Conservation (phyloP, 2,113 vertebrate species). For the Piaya cayana region DNA sequence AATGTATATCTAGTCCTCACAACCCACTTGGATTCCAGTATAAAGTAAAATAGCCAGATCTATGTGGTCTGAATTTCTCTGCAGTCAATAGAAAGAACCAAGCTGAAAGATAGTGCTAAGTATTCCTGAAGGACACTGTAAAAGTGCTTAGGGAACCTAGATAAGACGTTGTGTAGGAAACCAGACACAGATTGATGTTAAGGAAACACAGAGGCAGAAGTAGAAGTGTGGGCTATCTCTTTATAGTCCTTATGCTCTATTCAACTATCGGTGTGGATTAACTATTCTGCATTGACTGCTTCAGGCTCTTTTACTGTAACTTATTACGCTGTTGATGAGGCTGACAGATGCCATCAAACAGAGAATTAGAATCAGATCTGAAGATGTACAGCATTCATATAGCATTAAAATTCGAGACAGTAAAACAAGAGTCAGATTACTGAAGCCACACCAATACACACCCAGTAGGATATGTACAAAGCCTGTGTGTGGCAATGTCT, state of each 20-base stretch:
- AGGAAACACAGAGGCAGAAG: neutral
- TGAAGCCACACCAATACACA: neutral
- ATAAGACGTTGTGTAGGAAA: neutral
- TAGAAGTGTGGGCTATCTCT: neutral
- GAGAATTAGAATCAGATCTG: neutral
- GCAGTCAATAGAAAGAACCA: neutral
- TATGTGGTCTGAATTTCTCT: neutral
- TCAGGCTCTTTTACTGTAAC: neutral
- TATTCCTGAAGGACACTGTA: neutral
- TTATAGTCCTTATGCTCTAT: fast-evolving
- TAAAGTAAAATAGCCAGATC: neutral
- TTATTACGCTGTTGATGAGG: neutral
- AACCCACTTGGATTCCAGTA: neutral
- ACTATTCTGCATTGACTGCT: neutral
- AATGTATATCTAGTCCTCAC: neutral
- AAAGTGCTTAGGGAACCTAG: neutral
- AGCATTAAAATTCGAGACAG: neutral
- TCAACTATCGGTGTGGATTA: neutral
- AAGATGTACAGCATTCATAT: neutral
- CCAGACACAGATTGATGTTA: neutral
- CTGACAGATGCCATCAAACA: neutral
- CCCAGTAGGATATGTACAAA: neutral
- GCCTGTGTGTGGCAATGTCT: no score
- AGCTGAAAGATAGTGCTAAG: neutral
- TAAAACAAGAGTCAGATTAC: neutral